Base-by-base conservation (phyloP, 2,113 vertebrate genomes). In the Mustelus asterias region DNA sequence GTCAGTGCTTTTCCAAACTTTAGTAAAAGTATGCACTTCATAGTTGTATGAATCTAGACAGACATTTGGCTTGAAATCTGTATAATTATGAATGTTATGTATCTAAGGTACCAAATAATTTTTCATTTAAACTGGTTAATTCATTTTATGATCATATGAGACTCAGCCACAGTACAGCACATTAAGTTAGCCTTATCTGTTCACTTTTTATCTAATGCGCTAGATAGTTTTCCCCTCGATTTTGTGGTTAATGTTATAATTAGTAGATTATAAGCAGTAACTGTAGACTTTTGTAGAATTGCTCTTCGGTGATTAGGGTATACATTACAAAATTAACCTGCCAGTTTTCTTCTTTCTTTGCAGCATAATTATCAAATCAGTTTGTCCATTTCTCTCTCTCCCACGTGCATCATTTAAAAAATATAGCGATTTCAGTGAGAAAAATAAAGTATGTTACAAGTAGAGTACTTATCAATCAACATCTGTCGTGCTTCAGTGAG, bases 271-370 rank as follows among this genome's bases (percentile, higher is more conserved):
- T 10, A 83, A 41, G 37, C 80, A 14, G 54, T n/a, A 58, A 60
- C 29, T 60, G 6, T 60, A 63, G 88, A 63, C 54, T 90, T 3
- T 90, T 33, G 54, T 90, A 33, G 88, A 90, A 33, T 90, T 90
- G 11, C 58, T 90, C 54, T 90, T 90, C n/a, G 88, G 26, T 33
- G 58, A 60, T 90, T 90, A 90, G 13, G 58, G 58, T 90, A 60
- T 58, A 90, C 88, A 60, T 90, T 88, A 93, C 16, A 69, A 70
- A 70, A 67, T 94, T 94, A 70, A 70, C 10, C 22, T 94, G n/a
- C n/a, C 67, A 94, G 22, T 70, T 54, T 54, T 4, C 5, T 54
- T 54, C 2, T 94, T 41, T 94, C n/a, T 37, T 69, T 41, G 63
- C 60, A 67, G 33, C 65, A 14, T 9, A 26, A 26, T 88, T 24